phyloP scores from a whole-genome alignment of 2,797 vertebrate genomes.

The Danio kyathit region DNA sequence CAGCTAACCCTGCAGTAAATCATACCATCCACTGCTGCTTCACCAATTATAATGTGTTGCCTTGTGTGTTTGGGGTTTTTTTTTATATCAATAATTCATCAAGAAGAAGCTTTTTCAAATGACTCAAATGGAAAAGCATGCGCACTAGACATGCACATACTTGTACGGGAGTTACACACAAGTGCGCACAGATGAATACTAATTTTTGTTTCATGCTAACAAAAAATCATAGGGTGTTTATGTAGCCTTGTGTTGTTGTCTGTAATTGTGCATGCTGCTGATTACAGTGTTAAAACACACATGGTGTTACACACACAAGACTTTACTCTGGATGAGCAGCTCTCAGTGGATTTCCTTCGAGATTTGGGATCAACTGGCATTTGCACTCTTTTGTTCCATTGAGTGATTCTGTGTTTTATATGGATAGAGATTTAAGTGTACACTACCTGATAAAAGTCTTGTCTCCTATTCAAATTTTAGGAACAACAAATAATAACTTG shows the following conservation, averaged over 20 bases:
- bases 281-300: constrained; percentile 44
- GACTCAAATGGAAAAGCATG: constrained; percentile 32
- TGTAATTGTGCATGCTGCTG: constrained; percentile 54
- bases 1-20: constrained; percentile 23
- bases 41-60: constrained; percentile 31
- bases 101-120: constrained; percentile 36
- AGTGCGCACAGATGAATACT: constrained; percentile 8
- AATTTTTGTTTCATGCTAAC: neutral
- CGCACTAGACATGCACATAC: constrained; percentile 33
- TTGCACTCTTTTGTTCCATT: constrained; percentile 38
- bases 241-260: constrained; percentile 5
- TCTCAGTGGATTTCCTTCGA: constrained; percentile 32
- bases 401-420: constrained; percentile 13
- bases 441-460: too few species aligned
- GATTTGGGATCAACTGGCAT: constrained; percentile 46
- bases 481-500: too few species aligned
- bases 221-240: constrained; percentile 23
- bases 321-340: neutral
- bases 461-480: too few species aligned
- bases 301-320: constrained; percentile 6
- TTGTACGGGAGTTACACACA: constrained; percentile 23
- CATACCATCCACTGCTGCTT: constrained; percentile 34
- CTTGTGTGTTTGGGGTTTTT: neutral
- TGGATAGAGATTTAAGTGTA: neutral
- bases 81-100: constrained; percentile 20